Evolutionary conservation across 2,888 invertebrate species (phyloP).

Genomic region (Megaustenia siamemsis): DNA sequence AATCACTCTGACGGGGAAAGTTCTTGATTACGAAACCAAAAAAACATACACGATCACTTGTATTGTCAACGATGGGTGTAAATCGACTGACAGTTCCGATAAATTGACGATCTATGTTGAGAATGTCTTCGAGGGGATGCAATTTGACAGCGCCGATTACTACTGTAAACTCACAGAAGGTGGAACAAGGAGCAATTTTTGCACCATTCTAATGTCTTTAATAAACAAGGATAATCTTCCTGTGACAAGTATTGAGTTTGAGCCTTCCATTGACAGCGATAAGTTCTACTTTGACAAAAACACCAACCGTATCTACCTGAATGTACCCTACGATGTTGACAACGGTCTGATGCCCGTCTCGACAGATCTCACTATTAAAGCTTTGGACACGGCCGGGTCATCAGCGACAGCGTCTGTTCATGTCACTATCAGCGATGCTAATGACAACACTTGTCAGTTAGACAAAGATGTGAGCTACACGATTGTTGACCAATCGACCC

Average conservation of each 20-base stretch:
- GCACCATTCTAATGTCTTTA: constrained; percentile 47
- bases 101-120: constrained; percentile 54
- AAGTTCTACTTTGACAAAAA: constrained; percentile 53
- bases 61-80: constrained; percentile 52
- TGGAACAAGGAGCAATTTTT: constrained; percentile 12
- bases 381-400: constrained; percentile 50
- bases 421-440: constrained; percentile 54
- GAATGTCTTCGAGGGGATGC: constrained; percentile 59
- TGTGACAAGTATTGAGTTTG: neutral
- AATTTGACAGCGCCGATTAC: constrained; percentile 52
- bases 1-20: constrained; percentile 27
- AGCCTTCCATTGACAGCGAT: constrained; percentile 41
- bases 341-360: constrained; percentile 38
- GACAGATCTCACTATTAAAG: constrained; percentile 44
- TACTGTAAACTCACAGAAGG: constrained; percentile 58
- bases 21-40: constrained; percentile 55
- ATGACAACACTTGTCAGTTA: constrained; percentile 56
- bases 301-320: constrained; percentile 50
- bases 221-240: constrained; percentile 51
- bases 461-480: constrained; percentile 14
- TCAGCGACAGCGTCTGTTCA: constrained; percentile 53
- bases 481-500: constrained; percentile 38
- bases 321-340: constrained; percentile 57
- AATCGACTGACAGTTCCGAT: constrained; percentile 47
- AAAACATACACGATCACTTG: constrained; percentile 54